Evolutionary conservation across 2,113 vertebrate genomes (phyloP), one percentile per base, ranked within the genome.

Genomic region (Trogon melanurus): DNA sequence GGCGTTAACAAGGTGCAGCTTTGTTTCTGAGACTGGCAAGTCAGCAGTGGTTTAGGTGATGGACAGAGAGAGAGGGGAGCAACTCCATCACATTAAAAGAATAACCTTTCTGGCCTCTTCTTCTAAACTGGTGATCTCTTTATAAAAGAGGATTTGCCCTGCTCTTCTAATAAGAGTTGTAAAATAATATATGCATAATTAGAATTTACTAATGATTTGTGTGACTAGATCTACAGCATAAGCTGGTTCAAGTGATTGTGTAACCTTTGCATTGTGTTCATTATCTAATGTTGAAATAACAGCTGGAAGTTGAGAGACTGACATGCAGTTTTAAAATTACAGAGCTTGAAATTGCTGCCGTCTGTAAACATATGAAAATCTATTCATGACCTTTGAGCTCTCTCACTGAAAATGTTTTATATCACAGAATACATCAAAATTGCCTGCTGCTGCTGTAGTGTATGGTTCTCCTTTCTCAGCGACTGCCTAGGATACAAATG

Each of bases 191-290:
- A 96, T 89, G 84, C 92, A 71, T 95, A 97, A 97, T 97, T 96
- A 97, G 91, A 93, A 85, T 87, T 93, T 90, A 95, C 95, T 97
- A 94, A 93, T 87, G 70, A 88, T 95, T 94, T 83, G 75, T 94
- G 60, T 70, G 70, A 58, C 89, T 92, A 53, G 89, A 87, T 96
- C 79, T 91, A 10, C 82, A 72, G 62, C 27, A 36, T 91, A 95
- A 96, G 92, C 80, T 79, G 70, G 92, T 96, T 96, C 84, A 93
- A 96, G 73, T 85, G 95, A 87, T 85, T 86, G 79, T 61, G 57
- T 93, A 96, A 97, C 96, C 94, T 96, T 96, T 95, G 91, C 84
- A 80, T 94, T 91, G 80, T 97, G 90, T 89, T 96, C 96, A 90
- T 93, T 93, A 96, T 96, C 95, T 95, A 92, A 95, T 91, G 91